phyloP scores from a whole-genome alignment of 2,888 invertebrate species.

The Napeogenes inachia region DNA sequence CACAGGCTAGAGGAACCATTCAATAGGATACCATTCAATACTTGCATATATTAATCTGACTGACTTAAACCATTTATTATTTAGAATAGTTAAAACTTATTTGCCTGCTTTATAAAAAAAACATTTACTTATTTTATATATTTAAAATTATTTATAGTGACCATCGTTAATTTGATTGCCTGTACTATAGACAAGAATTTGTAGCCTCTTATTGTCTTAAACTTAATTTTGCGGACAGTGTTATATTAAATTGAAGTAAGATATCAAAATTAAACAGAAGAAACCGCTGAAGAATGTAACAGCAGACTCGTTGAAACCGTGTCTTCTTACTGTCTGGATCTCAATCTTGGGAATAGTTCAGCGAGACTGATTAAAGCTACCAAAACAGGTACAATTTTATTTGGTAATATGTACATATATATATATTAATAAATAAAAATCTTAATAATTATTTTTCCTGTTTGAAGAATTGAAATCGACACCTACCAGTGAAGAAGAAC shows the following conservation, averaged over 20 bases:
- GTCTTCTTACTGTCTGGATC: slow-evolving; percentile 69
- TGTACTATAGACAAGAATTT: too few relatives aligned
- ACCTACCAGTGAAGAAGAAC: slow-evolving; percentile 53
- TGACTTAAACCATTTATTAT: too few relatives aligned
- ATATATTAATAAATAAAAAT: background rate
- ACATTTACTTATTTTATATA: too few relatives aligned
- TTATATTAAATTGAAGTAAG: background rate
- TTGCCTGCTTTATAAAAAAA: too few relatives aligned
- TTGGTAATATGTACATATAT: too few relatives aligned
- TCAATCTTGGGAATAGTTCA: slow-evolving; percentile 65
- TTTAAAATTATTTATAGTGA: too few relatives aligned
- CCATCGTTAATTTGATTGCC: too few relatives aligned
- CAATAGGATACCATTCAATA: too few relatives aligned
- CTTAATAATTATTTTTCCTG: slow-evolving; percentile 26
- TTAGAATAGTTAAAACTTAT: too few relatives aligned
- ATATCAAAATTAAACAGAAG: background rate
- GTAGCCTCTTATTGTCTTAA: too few relatives aligned
- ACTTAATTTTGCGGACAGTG: too few relatives aligned
- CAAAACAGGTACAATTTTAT: slow-evolving; percentile 49
- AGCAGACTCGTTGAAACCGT: slow-evolving; percentile 74
- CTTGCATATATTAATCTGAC: background rate
- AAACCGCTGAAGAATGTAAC: slow-evolving; percentile 45
- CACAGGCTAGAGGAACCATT: slow-evolving; percentile 4
- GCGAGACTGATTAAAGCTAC: slow-evolving; percentile 67
- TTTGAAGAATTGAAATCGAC: slow-evolving; percentile 60